Evolutionary conservation across 2,888 invertebrate genomes (phyloP).

Genomic region (Euplexia lucipara): DNA sequence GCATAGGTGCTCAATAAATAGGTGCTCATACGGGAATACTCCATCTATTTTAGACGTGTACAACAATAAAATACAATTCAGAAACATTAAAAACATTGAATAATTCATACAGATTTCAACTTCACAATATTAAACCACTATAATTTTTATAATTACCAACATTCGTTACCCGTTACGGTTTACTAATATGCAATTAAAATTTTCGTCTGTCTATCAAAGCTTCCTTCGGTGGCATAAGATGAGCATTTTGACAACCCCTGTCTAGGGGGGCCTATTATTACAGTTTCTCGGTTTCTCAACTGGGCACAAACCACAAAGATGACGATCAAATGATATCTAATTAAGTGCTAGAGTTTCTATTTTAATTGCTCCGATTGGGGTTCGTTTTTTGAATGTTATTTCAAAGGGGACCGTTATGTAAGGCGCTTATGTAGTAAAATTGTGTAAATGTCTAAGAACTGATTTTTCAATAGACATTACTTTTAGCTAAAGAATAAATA

Average conservation of each 20-base stretch:
- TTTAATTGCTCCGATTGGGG: conserved; percentile 58
- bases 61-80: neutral
- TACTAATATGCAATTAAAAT: conserved; percentile 84
- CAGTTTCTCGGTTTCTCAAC: conserved; percentile 68
- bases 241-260: conserved; percentile 77
- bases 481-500: no score
- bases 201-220: conserved; percentile 85
- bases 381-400: conserved; percentile 36
- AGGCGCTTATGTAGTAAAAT: neutral
- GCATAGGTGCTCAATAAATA: no score
- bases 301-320: conserved; percentile 56
- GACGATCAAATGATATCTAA: conserved; percentile 70
- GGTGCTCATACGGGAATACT: no score
- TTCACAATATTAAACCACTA: conserved; percentile 51
- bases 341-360: conserved; percentile 66
- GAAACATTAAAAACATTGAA: conserved; percentile 43
- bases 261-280: conserved; percentile 83
- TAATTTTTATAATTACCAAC: conserved; percentile 73
- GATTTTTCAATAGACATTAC: no score
- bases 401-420: conserved; percentile 15
- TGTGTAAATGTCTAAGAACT: no score
- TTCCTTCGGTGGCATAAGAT: conserved; percentile 84
- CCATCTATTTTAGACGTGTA: no score
- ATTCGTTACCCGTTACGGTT: conserved; percentile 68
- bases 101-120: conserved; percentile 58